phyloP scores from a whole-genome alignment of 2,113 vertebrate genomes.

The Okapia johnstoni region DNA sequence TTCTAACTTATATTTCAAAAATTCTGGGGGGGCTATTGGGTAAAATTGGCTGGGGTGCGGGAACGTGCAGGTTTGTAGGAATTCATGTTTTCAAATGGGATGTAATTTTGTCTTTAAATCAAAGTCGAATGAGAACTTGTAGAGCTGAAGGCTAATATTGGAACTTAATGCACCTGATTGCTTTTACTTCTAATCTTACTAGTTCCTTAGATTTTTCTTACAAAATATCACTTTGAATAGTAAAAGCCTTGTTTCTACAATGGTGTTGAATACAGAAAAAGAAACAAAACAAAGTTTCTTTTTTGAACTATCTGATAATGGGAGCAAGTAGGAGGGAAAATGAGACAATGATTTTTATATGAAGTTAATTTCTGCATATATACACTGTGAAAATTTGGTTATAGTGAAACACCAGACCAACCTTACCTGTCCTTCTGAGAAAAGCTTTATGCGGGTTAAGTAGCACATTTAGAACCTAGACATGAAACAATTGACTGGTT shows the following conservation, averaged over 20 bases:
- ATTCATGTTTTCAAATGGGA: not conserved
- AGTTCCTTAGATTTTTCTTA: not conserved
- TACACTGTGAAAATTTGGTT: not conserved
- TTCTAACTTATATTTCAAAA: not conserved
- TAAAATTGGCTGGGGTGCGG: not conserved
- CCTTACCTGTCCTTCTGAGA: not conserved
- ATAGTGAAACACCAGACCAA: not conserved
- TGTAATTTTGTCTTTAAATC: not conserved
- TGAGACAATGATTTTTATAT: not conserved
- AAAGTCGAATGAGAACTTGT: not conserved
- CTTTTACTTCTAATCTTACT: no score
- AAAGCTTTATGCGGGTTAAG: not conserved
- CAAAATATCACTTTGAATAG: not conserved
- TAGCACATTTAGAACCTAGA: not conserved
- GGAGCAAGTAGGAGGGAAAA: not conserved
- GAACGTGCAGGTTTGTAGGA: not conserved
- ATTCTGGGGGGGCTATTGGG: not conserved
- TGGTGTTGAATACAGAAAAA: not conserved
- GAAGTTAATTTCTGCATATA: not conserved
- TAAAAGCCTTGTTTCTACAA: not conserved
- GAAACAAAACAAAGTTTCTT: not conserved
- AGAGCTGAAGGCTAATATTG: not conserved
- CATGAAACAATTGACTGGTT: not conserved
- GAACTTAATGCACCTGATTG: not conserved
- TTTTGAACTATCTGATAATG: not conserved